Base-by-base conservation (phyloP, 30 jellyfish, hydroid and myxozoan genomes). In the Clytia hemisphaerica region DNA sequence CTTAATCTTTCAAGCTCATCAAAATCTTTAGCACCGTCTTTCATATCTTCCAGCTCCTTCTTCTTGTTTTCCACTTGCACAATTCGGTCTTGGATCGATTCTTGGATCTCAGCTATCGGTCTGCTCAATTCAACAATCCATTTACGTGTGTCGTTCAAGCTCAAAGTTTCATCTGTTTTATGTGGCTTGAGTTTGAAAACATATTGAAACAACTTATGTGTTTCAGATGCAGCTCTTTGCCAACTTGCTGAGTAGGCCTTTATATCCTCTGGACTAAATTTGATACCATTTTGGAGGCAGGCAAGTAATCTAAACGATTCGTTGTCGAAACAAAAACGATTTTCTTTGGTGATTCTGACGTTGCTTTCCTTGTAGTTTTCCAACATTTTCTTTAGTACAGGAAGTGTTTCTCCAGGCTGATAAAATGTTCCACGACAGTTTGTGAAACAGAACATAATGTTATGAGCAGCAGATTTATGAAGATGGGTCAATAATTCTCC, bases 381-480 rank as follows among this genome's bases (percentile, higher is more conserved):
- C 35, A 78, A 27, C 0, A 65, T 82, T 0, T 57, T 5, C 38
- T 67, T 37, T 4, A 78, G 78, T 16, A 58, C 46, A 7, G 92
- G 92, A 34, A 78, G 77, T 9, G 92, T 78, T 48, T 78, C 92
- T 28, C 92, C 92, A 1, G 92, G 92, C n/a, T 83, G 38, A 70
- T 78, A 78, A 37, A 78, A 78, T 6, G 92, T 78, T 77, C 92
- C 46, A 30, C 92, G 54, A 30, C 83, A 82, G 68, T 78, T 78
- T 37, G 92, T 78, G 32, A 78, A 78, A 35, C 92, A 78, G 57
- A 78, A 78, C 31, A 78, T 67, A 38, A 78, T 66, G 40, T 78
- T 78, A 6, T 65, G 72, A 15, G 92, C 82, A 5, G 92, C 92
- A n/a, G 92, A 66, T 37, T 78, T 78, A 63, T 78, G 83, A 30